Evolutionary conservation across 1,140 invertebrate species (phyloP).

Genomic region (Saxidomus purpurata): DNA sequence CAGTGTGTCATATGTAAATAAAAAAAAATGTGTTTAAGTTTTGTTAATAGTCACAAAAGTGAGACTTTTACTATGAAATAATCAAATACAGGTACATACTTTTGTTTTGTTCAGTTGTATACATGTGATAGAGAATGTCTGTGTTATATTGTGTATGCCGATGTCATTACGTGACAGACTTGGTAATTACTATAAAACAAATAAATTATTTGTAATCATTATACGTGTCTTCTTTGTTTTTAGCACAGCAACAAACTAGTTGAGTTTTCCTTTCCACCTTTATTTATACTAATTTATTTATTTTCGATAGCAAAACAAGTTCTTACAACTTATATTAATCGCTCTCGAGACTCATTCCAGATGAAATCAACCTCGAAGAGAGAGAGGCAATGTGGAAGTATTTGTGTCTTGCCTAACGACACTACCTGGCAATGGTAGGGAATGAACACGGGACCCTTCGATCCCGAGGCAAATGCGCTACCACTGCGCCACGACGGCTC

Average conservation of each 20-base stretch:
- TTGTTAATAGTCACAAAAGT: not conserved
- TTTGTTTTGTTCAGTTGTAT: not conserved
- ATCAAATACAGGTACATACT: not conserved
- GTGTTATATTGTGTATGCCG: conserved; percentile 25
- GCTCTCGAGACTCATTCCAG: too few species aligned
- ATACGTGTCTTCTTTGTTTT: not conserved
- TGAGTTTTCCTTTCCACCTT: not conserved
- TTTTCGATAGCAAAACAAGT: too few species aligned
- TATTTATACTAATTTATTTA: too few species aligned
- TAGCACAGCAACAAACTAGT: not conserved
- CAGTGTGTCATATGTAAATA: conserved; percentile 4
- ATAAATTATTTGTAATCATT: conserved; percentile 4
- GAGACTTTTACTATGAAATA: not conserved
- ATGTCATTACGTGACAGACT: not conserved
- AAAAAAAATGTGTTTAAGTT: not conserved
- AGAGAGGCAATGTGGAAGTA: too few species aligned
- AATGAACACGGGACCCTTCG: too few species aligned
- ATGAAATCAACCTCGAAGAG: too few species aligned
- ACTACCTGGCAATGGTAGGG: too few species aligned
- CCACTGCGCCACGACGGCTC: too few species aligned
- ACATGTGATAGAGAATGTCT: conserved; percentile 31
- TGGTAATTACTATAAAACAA: not conserved
- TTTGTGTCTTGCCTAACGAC: too few species aligned
- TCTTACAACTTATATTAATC: too few species aligned
- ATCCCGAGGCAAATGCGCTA: too few species aligned